Percentiles rank a stretch among this genome's conserved stretches.
Conservation (phyloP, 2,113 vertebrate species). For the Phainopepla nitens region DNA sequence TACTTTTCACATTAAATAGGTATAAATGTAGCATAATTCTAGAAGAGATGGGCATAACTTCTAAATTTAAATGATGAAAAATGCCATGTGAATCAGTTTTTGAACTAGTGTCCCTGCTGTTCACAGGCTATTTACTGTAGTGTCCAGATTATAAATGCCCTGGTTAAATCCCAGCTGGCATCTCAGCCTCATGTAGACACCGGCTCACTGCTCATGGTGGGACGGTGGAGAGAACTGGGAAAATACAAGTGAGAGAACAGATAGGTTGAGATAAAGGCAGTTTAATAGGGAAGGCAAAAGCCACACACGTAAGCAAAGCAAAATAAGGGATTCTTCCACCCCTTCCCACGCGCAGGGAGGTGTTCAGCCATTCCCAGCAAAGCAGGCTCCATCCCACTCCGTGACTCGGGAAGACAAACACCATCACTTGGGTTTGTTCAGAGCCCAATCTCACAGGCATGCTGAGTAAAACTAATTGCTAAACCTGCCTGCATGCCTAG, state of each 20-base stretch:
- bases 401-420: not conserved
- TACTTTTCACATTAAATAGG: not conserved
- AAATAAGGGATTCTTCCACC: not conserved
- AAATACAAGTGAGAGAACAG: not conserved
- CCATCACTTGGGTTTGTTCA: not conserved
- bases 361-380: not conserved
- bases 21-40: not conserved
- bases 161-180: not conserved
- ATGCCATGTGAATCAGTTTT: not conserved
- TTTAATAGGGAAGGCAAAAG: not conserved
- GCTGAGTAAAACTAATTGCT: not conserved
- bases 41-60: not conserved
- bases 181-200: not conserved
- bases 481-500: not conserved
- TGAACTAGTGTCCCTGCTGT: not conserved
- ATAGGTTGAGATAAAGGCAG: not conserved
- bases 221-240: not conserved
- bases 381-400: fast-evolving
- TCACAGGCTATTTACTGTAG: not conserved
- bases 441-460: fast-evolving
- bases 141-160: not conserved
- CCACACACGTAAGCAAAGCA: fast-evolving
- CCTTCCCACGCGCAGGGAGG: not conserved
- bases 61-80: not conserved
- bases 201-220: not conserved